Percentiles rank a stretch among this genome's conserved stretches.
These are phyloP conservation scores for Aphaenogaster rudis DNA, from an alignment of 1,140 invertebrate genomes.

Conservation along the genomic window DNA sequence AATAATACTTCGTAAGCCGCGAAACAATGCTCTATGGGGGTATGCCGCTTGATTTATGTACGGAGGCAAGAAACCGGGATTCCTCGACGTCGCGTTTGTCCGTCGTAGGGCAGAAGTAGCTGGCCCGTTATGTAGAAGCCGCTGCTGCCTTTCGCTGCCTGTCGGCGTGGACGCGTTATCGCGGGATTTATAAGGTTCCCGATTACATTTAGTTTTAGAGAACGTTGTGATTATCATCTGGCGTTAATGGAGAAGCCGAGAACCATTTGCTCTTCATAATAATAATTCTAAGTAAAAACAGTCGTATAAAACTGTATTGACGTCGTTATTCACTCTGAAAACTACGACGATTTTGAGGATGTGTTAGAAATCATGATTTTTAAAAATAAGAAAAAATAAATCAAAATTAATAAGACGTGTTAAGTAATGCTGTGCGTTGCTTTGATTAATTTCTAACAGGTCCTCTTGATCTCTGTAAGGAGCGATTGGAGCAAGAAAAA, in stretches of 20 bases:
- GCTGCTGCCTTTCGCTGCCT: conserved; percentile 36
- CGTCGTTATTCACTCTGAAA: neutral
- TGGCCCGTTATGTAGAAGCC: conserved; percentile 29
- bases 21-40: conserved; percentile 74
- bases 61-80: conserved; percentile 56
- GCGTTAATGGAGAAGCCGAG: neutral
- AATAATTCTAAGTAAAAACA: neutral
- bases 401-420: neutral
- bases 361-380: neutral
- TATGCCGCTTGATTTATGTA: conserved; percentile 76
- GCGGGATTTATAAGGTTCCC: conserved; percentile 45
- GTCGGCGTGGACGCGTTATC: conserved; percentile 42
- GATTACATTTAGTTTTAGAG: conserved; percentile 4
- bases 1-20: conserved; percentile 71
- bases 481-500: conserved; percentile 23
- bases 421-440: neutral
- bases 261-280: neutral
- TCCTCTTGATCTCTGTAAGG: neutral
- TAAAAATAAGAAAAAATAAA: neutral
- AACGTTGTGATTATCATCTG: neutral
- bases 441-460: conserved; percentile 18
- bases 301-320: neutral
- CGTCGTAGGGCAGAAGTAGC: conserved; percentile 42
- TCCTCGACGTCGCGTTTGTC: conserved; percentile 48
- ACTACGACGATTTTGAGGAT: neutral